Evolutionary conservation across 2,113 vertebrate genomes (phyloP).

Genomic region (Pelusios castaneus): DNA sequence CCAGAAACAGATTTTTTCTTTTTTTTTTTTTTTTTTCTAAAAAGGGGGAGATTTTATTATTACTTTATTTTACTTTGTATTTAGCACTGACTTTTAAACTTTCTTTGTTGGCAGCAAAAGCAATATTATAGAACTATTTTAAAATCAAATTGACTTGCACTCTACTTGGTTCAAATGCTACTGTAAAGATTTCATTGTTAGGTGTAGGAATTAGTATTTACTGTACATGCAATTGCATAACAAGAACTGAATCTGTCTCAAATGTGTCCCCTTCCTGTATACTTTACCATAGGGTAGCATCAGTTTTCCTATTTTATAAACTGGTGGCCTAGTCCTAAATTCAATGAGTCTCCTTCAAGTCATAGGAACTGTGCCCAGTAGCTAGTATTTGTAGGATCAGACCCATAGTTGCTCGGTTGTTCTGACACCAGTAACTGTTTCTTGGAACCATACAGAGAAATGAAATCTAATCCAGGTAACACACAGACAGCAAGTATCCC

Average conservation of each 20-base stretch:
- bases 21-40: not conserved
- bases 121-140: not conserved
- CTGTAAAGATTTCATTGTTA: not conserved
- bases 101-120: not conserved
- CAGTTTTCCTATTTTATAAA: not conserved
- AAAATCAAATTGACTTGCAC: not conserved
- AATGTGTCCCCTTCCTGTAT: not conserved
- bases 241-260: not conserved
- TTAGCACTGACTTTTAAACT: not conserved
- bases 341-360: not conserved
- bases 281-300: not conserved
- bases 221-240: not conserved
- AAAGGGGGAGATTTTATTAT: not conserved
- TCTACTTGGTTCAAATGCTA: not conserved
- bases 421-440: not conserved
- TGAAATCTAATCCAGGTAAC: not conserved
- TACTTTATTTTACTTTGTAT: not conserved
- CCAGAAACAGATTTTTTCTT: not conserved
- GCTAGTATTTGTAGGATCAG: not conserved
- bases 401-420: not conserved
- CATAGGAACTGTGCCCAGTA: not conserved
- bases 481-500: not conserved
- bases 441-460: not conserved
- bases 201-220: not conserved
- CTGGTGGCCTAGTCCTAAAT: not conserved